Base-by-base conservation (phyloP, 2,888 invertebrate genomes). In the Machimus atricapillus region DNA sequence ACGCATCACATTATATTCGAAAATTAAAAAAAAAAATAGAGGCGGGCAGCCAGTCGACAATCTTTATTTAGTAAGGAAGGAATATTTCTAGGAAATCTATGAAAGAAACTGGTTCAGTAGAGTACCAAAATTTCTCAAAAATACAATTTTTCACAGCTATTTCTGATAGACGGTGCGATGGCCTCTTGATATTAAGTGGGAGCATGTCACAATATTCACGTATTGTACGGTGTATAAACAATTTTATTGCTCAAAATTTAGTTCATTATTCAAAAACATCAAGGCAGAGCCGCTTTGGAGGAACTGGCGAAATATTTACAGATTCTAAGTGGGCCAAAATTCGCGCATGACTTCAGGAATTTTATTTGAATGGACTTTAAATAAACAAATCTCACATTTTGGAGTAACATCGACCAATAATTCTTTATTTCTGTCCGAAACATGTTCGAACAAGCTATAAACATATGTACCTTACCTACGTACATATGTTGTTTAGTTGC, bases 181-280 rank as follows among this genome's bases (percentile, higher is more conserved):
- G 82, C 82, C 82, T 82, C 52, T 82, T 58, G 58, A 58, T 82
- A 82, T 46, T 82, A 82, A 16, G 56, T 37, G 82, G 82, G 23
- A 82, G 19, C 56, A 34, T 82, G 58, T 52, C 79, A 79, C 31
- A 27, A 79, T 79, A 23, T 79, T n/a, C 27, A 9, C 79, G 46
- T n/a, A 52, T 27, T 52, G 79, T 79, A 52, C 3, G 27, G 23
- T 66, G n/a, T 66, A 58, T 37, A 82, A 82, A 82, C 58, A 82
- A 58, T 82, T 82, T 82, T 82, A 82, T 82, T 82, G 82, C 58
- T 40, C 19, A 58, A 82, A 82, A 82, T 52, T 66, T 82, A 58
- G 58, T n/a, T 23, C 52, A 82, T 82, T 82, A 82, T 52, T 82
- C 82, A 82, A 82, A 82, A 82, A 82, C 58, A 82, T 82, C 82